phyloP scores from a whole-genome alignment of 2,797 vertebrate genomes.

The Tapera naevia region DNA sequence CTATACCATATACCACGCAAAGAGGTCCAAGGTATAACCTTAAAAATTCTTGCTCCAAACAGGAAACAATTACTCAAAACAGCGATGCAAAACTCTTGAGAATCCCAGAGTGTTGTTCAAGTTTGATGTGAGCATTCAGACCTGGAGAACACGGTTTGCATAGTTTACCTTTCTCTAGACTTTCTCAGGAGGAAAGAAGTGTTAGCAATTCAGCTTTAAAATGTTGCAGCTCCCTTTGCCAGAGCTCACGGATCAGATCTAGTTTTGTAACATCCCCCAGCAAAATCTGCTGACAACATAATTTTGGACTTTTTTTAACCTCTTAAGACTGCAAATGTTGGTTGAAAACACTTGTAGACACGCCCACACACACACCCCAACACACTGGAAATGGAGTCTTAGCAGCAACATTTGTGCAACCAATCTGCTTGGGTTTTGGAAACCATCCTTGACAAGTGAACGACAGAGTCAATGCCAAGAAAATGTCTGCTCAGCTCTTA shows the following conservation, averaged over 20 bases:
- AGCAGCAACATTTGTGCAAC: neutral
- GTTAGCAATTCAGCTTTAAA: neutral
- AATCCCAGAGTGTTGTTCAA: accelerated
- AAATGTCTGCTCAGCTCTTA: neutral
- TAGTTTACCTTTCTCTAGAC: neutral
- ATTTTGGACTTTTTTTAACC: neutral
- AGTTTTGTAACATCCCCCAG: neutral
- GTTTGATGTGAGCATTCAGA: neutral
- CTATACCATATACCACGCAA: neutral
- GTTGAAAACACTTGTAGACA: neutral
- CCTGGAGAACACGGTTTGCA: neutral
- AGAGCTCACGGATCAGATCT: neutral
- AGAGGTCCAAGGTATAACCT: neutral
- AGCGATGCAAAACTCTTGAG: neutral
- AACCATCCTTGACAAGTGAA: neutral
- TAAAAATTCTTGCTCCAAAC: neutral
- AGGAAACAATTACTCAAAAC: neutral
- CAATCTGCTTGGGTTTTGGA: neutral
- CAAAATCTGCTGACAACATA: neutral
- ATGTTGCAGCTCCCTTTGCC: neutral
- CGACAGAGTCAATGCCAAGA: accelerated
- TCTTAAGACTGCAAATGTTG: neutral
- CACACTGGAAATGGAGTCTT: neutral
- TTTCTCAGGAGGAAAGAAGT: neutral
- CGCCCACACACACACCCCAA: neutral